Conservation (phyloP, 2,113 vertebrate genomes). For the Rousettus leschenaultii region DNA sequence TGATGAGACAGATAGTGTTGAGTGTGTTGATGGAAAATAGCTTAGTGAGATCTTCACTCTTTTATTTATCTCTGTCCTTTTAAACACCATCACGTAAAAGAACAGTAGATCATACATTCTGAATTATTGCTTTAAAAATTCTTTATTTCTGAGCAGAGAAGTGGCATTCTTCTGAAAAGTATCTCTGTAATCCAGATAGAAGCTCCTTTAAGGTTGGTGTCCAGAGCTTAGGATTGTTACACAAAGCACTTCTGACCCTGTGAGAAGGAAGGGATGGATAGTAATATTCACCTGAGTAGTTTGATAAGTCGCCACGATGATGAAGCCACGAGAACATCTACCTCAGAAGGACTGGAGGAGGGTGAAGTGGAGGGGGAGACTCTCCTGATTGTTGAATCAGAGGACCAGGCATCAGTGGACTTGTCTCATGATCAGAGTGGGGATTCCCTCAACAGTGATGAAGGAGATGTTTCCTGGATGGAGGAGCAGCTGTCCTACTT, state of each 20-base stretch:
- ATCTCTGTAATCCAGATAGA: neutral
- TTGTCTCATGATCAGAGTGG: constrained; percentile 97
- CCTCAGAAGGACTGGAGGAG: constrained; percentile 95
- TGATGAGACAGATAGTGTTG: neutral
- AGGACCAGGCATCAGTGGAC: constrained; percentile 96
- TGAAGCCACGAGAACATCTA: constrained; percentile 90
- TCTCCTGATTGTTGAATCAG: constrained; percentile 94
- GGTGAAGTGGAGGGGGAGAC: constrained; percentile 98
- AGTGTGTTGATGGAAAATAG: neutral
- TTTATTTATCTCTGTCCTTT: neutral
- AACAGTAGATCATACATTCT: neutral
- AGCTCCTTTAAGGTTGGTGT: neutral
- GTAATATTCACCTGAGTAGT: constrained; percentile 84
- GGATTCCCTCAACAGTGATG: constrained; percentile 95
- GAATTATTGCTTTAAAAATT: constrained; percentile 1
- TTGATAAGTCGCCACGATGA: constrained; percentile 85
- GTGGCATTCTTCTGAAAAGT: neutral
- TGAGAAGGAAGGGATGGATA: constrained; percentile 86
- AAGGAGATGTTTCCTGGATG: constrained; percentile 91
- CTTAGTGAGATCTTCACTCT: neutral
- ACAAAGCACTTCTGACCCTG: neutral
- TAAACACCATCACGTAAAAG: constrained; percentile 26
- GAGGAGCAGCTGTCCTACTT: constrained; percentile 94
- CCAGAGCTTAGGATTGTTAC: neutral
- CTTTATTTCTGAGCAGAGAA: neutral